A percentile compares a stretch with the other conserved stretches of the same genome.
Conservation (phyloP, 2,797 vertebrate genomes). For the Chromobotia macracanthus region DNA sequence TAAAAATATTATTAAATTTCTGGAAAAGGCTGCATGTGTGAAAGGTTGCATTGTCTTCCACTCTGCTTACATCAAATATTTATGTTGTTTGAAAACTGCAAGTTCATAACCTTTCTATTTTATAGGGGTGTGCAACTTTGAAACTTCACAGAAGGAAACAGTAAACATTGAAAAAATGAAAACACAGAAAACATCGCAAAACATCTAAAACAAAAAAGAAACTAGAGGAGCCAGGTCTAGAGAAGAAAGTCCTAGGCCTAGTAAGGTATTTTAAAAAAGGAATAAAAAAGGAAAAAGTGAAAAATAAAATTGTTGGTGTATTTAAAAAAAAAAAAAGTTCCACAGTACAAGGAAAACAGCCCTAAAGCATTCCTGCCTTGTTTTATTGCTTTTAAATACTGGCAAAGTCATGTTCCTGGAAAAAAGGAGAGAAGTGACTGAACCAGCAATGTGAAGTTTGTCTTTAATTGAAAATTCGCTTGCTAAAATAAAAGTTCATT, state of each 20-base stretch:
- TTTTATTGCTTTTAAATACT: conserved; percentile 97
- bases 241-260: conserved; percentile 86
- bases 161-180: conserved; percentile 89
- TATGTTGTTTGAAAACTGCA: background rate
- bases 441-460: conserved; percentile 86
- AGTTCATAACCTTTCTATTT: conserved; percentile 56
- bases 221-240: conserved; percentile 92
- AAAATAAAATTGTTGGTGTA: conserved; percentile 87
- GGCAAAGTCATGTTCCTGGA: conserved; percentile 80
- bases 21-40: background rate
- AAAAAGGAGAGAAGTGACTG: conserved; percentile 78
- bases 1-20: background rate
- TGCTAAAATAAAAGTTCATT: conserved; percentile 90
- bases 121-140: conserved; percentile 82
- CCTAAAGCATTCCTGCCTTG: conserved; percentile 92
- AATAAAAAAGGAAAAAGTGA: conserved; percentile 90
- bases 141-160: conserved; percentile 98
- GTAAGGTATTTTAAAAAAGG: conserved; percentile 83
- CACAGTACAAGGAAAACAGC: conserved; percentile 75
- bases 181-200: conserved; percentile 95
- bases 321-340: conserved; percentile 78
- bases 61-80: background rate
- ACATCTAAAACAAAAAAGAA: conserved; percentile 88
- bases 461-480: conserved; percentile 95
- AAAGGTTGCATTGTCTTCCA: conserved; percentile 1